phyloP scores from a whole-genome alignment of 2,888 invertebrate species.

The Drosophila algonquin region DNA sequence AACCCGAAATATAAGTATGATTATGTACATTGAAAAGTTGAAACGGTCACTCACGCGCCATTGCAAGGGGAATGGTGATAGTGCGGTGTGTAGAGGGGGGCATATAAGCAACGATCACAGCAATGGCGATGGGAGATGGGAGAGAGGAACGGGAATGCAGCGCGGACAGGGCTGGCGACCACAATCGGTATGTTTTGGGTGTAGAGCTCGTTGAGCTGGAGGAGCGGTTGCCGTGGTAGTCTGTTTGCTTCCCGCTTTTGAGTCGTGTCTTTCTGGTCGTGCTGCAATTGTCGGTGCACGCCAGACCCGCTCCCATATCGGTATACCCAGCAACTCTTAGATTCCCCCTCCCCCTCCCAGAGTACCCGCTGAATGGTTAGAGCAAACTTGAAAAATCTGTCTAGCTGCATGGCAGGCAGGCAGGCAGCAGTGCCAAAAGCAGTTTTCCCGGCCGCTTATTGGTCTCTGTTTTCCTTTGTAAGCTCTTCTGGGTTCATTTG shows the following conservation, averaged over 20 bases:
- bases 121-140: slow-evolving; percentile 16
- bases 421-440: slow-evolving; percentile 60
- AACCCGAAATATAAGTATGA: slow-evolving; percentile 48
- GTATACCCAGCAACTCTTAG: neutral
- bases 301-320: slow-evolving; percentile 32
- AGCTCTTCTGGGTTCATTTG: slow-evolving; percentile 59
- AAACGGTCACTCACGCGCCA: slow-evolving; percentile 74
- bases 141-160: slow-evolving; percentile 21
- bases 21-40: slow-evolving; percentile 74
- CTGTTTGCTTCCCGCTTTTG: slow-evolving; percentile 73
- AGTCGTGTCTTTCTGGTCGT: slow-evolving; percentile 41
- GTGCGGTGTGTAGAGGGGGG: slow-evolving; percentile 1
- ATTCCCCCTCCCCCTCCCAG: neutral
- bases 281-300: slow-evolving; percentile 65
- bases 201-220: slow-evolving; percentile 44
- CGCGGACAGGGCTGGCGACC: slow-evolving; percentile 59
- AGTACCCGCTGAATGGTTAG: slow-evolving; percentile 33
- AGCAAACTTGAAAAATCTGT: slow-evolving; percentile 66
- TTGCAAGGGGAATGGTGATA: slow-evolving; percentile 12
- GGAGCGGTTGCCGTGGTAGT: slow-evolving; percentile 69
- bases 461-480: slow-evolving; percentile 47
- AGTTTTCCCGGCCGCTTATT: slow-evolving; percentile 56
- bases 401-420: slow-evolving; percentile 13
- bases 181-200: slow-evolving; percentile 61
- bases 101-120: slow-evolving; percentile 3